Base-by-base conservation (phyloP, 2,113 vertebrate species). In the Tricholaema leucomelas region DNA sequence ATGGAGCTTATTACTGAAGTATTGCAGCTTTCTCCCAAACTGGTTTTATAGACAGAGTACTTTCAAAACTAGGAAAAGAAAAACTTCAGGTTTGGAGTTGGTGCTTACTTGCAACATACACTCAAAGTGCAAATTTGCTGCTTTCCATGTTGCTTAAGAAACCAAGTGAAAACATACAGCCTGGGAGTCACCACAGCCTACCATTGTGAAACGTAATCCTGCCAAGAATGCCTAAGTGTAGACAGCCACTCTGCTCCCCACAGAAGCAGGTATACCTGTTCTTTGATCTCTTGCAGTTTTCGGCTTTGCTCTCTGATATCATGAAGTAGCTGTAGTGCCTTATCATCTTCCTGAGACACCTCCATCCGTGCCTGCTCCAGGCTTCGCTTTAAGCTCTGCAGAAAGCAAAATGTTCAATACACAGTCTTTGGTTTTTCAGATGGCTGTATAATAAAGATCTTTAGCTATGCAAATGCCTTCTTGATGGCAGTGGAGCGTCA, bases 241-340 rank as follows among this genome's bases (percentile, higher is more conserved):
- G 77, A 35, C 19, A 91, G 63, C 85, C 36, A 24, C 76, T 30
- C 74, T 82, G 60, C 76, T 95, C 71, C 86, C 38, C 87, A 1
- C 60, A 93, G 83, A 83, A 85, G 88, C 66, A 75, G 80, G 72
- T 96, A 67, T 98, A 99, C 99, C 99, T 99, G 99, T 94, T 99
- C 99, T 97, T 99, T 99, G 96, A 99, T 99, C 96, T 99, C 99
- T 81, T 99, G 99, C 85, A 99, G 98, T 97, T 99, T 99, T 97
- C 98, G 98, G 97, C 99, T 99, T 95, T 99, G 99, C 95, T 99
- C 99, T 89, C 99, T 97, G 96, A 99, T 99, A 97, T 99, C 99
- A 48, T 99, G 99, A 87, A 99, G 98, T 74, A 99, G 98, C 96
- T 99, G 99, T 66, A 99, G 97, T 4, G 99, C 99, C 97, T 99